These are phyloP conservation scores for Narcine bancroftii DNA, from an alignment of 2,113 vertebrate species.

Conservation along the genomic window DNA sequence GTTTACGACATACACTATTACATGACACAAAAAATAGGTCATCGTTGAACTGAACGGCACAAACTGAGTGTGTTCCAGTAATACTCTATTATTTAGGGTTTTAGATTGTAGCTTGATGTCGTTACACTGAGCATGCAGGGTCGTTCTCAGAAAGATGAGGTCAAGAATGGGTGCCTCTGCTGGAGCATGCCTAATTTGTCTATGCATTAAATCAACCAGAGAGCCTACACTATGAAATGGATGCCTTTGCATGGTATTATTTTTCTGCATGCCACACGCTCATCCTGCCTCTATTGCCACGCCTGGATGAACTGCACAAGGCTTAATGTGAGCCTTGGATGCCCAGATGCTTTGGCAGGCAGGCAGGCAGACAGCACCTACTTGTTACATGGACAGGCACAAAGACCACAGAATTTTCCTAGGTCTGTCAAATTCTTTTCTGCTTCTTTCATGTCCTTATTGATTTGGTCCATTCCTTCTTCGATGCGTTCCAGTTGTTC, in stretches of 20 bases:
- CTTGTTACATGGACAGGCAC: slow-evolving; percentile 83
- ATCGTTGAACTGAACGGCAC: not conserved
- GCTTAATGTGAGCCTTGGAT: slow-evolving; percentile 67
- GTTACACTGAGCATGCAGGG: slow-evolving; percentile 8
- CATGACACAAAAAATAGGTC: not conserved
- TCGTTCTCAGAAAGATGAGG: not conserved
- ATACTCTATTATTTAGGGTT: slow-evolving; percentile 21
- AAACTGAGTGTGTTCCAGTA: slow-evolving; percentile 25
- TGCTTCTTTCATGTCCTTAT: slow-evolving; percentile 86
- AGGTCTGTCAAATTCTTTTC: slow-evolving; percentile 85
- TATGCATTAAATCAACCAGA: slow-evolving; percentile 59
- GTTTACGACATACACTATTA: not conserved
- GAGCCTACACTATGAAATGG: slow-evolving; percentile 70
- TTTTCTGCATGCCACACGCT: slow-evolving; percentile 75
- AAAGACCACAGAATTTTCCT: slow-evolving; percentile 85
- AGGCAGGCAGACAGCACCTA: slow-evolving; percentile 57
- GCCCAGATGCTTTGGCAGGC: slow-evolving; percentile 51
- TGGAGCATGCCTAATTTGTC: slow-evolving; percentile 76
- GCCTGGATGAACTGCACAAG: slow-evolving; percentile 71
- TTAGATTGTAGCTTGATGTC: not conserved
- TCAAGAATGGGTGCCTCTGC: slow-evolving; percentile 42
- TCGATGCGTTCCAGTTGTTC: slow-evolving; percentile 83
- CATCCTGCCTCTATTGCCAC: slow-evolving; percentile 64
- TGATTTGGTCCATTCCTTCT: slow-evolving; percentile 84
- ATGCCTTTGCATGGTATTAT: slow-evolving; percentile 63